phyloP scores from a whole-genome alignment of 2,797 vertebrate species.

The Micropoecilia bifurca region DNA sequence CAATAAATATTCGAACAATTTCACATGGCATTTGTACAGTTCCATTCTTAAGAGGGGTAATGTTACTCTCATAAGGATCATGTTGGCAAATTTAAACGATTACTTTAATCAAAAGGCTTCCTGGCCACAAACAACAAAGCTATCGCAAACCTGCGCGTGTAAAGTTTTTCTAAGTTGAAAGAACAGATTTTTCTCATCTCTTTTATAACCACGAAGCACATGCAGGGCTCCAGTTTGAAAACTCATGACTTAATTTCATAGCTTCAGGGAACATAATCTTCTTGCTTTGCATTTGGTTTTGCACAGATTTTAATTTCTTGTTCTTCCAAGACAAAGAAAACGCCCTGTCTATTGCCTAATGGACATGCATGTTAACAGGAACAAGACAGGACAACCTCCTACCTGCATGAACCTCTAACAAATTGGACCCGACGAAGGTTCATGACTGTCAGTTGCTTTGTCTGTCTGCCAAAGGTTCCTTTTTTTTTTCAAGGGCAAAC shows the following conservation, averaged over 20 bases:
- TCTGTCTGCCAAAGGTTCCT: conserved; percentile 26
- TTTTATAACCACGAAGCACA: neutral
- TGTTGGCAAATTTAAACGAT: neutral
- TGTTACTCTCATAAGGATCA: neutral
- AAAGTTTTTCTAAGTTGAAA: neutral
- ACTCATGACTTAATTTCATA: neutral
- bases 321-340: neutral
- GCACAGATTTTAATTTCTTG: conserved; percentile 19
- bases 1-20: neutral
- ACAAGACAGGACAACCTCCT: conserved; percentile 51
- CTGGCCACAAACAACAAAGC: neutral
- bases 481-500: conserved; percentile 12
- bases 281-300: conserved; percentile 21
- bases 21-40: neutral
- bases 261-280: conserved; percentile 21
- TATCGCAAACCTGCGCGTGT: neutral
- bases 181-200: neutral
- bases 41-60: neutral
- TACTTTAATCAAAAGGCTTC: neutral
- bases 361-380: conserved; percentile 32
- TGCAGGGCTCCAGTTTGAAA: neutral
- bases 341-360: conserved; percentile 27
- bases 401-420: conserved; percentile 43
- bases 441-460: conserved; percentile 34
- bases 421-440: conserved; percentile 42